These are phyloP conservation scores for Aporrectodea caliginosa DNA, from an alignment of 1,140 invertebrate species.

Conservation along the genomic window DNA sequence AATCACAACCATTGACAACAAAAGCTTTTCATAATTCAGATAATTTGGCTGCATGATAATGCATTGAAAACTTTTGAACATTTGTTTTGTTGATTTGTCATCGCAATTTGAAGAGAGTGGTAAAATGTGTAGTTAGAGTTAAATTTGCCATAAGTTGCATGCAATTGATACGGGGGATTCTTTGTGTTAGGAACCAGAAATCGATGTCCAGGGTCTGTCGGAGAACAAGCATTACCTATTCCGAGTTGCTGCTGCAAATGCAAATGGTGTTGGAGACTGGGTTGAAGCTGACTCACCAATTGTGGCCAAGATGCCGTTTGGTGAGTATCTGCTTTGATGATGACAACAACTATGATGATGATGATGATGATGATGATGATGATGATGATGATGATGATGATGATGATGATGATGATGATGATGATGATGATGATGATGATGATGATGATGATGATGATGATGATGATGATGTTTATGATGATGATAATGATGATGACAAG, in stretches of 20 bases:
- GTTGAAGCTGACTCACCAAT: conserved; percentile 84
- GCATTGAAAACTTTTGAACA: no score
- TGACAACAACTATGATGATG: not conserved
- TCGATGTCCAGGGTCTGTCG: conserved; percentile 86
- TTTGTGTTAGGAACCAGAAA: conserved; percentile 57
- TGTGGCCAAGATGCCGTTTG: conserved; percentile 91
- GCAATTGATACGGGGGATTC: no score
- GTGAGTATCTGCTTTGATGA: conserved; percentile 44
- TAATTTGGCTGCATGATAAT: no score
- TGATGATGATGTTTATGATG: not conserved
- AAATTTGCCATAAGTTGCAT: no score
- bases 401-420: no score
- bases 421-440: not conserved
- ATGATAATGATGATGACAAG: not conserved
- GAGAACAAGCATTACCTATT: conserved; percentile 96
- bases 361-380: not conserved
- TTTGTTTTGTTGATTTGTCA: no score
- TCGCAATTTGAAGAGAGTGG: no score
- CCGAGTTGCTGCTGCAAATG: conserved; percentile 92
- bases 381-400: no score
- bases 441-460: not conserved
- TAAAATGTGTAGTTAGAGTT: no score
- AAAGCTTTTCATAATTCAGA: no score
- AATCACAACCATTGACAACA: no score
- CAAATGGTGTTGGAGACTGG: conserved; percentile 90